phyloP scores from a whole-genome alignment of 2,797 vertebrate genomes.

The Epinephelus coioides region DNA sequence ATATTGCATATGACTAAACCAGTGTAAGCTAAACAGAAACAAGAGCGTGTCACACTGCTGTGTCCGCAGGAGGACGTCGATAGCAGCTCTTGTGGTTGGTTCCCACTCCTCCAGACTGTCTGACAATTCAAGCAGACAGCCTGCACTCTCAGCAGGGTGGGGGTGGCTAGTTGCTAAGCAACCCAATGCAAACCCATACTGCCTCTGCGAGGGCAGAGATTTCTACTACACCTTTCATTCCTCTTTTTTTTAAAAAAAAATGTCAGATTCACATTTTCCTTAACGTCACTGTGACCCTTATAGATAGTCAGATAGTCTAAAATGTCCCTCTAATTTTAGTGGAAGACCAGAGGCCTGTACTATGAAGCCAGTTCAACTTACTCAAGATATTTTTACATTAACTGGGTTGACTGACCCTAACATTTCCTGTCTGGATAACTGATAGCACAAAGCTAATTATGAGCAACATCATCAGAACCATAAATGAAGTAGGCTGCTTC shows the following conservation, averaged over 20 bases:
- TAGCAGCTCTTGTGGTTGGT: conserved; percentile 43
- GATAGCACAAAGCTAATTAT: too few species aligned
- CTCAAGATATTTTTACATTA: too few species aligned
- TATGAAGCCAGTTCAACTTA: too few species aligned
- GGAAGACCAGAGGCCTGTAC: not conserved
- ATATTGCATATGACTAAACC: conserved; percentile 14
- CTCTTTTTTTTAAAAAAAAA: conserved; percentile 40
- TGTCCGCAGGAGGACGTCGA: conserved; percentile 27
- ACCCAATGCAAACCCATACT: conserved; percentile 70
- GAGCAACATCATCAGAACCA: too few species aligned
- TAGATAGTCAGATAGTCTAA: not conserved
- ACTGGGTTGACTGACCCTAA: too few species aligned
- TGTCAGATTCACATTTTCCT: conserved; percentile 28
- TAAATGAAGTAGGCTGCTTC: too few species aligned
- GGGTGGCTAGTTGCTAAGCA: conserved; percentile 79
- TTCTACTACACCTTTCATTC: conserved; percentile 37
- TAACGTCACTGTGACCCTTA: conserved; percentile 10
- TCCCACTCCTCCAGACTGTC: conserved; percentile 73
- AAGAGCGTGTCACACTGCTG: conserved; percentile 36
- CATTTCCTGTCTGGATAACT: too few species aligned
- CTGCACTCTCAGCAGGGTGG: conserved; percentile 67
- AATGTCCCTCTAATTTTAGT: not conserved
- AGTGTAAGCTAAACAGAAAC: conserved; percentile 25
- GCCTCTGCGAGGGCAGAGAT: conserved; percentile 52
- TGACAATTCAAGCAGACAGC: conserved; percentile 74